These are phyloP conservation scores for Callyntrura guangdongensis DNA, from an alignment of 2,888 invertebrate genomes.

Conservation along the genomic window DNA sequence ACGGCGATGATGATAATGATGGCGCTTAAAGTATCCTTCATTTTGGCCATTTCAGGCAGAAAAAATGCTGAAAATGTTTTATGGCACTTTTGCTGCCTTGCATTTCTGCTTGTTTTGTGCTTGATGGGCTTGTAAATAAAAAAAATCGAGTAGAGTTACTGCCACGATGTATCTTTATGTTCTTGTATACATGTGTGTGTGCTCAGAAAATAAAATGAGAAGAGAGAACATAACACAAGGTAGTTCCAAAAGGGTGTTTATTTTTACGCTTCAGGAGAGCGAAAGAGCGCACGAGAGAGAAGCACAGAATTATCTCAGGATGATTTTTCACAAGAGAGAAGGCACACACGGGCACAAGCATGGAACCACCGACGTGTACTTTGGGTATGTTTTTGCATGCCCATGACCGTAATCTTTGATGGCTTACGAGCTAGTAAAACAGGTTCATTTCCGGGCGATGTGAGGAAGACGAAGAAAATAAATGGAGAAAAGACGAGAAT, in stretches of 20 bases:
- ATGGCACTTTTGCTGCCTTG: not conserved
- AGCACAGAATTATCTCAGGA: not conserved
- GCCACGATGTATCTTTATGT: not conserved
- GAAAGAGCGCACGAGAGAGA: no score
- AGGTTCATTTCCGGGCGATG: not conserved
- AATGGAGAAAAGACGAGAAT: not conserved
- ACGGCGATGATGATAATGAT: slow-evolving; percentile 16
- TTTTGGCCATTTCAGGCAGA: slow-evolving; percentile 1
- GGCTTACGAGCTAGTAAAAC: slow-evolving; percentile 29
- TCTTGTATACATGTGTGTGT: not conserved
- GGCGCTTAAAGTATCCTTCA: not conserved
- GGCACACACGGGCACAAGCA: not conserved
- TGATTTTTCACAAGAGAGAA: not conserved
- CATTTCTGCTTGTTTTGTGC: not conserved
- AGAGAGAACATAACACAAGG: not conserved
- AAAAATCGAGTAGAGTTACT: not conserved
- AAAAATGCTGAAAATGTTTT: not conserved
- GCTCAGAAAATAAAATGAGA: not conserved
- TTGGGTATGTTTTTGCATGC: not conserved
- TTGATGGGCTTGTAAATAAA: not conserved
- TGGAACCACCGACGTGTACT: not conserved
- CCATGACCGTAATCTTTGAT: slow-evolving; percentile 60
- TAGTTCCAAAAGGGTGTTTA: not conserved
- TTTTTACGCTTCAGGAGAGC: not conserved
- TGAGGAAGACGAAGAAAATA: not conserved